These are phyloP conservation scores for Palloptera scutellata DNA, from an alignment of 2,888 invertebrate genomes.

Conservation along the genomic window DNA sequence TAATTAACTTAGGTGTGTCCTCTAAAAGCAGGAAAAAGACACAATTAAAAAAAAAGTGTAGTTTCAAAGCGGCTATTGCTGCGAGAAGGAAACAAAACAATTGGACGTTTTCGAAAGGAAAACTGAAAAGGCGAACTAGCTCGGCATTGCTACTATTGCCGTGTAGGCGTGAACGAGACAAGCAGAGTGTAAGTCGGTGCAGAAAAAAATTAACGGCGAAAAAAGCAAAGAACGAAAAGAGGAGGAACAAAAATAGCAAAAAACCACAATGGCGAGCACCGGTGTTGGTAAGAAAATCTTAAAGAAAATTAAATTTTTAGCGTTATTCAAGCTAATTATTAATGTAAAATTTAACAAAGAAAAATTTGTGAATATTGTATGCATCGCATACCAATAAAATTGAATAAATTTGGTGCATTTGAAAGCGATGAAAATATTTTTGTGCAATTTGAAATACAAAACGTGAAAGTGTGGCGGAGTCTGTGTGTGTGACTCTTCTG, in stretches of 20 bases:
- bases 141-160: too few species aligned
- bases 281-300: slow-evolving; percentile 80
- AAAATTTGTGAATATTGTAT: neutral
- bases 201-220: slow-evolving; percentile 24
- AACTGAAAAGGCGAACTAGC: too few species aligned
- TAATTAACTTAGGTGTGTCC: too few species aligned
- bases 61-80: too few species aligned
- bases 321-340: neutral
- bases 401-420: neutral
- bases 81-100: too few species aligned
- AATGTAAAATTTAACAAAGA: neutral
- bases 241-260: slow-evolving; percentile 44
- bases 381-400: slow-evolving; percentile 10
- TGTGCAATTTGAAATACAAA: neutral
- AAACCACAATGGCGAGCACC: slow-evolving; percentile 80
- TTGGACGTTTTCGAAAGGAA: too few species aligned
- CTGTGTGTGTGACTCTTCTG: too few species aligned
- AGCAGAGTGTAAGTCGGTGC: too few species aligned
- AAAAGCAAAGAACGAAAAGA: slow-evolving; percentile 39
- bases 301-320: slow-evolving; percentile 24
- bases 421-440: slow-evolving; percentile 31
- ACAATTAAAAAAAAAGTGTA: too few species aligned
- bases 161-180: too few species aligned
- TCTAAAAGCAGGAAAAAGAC: too few species aligned
- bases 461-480: slow-evolving; percentile 11